Base-by-base conservation (phyloP, 1,140 invertebrate genomes). In the Tetranychus cinnabarinus region DNA sequence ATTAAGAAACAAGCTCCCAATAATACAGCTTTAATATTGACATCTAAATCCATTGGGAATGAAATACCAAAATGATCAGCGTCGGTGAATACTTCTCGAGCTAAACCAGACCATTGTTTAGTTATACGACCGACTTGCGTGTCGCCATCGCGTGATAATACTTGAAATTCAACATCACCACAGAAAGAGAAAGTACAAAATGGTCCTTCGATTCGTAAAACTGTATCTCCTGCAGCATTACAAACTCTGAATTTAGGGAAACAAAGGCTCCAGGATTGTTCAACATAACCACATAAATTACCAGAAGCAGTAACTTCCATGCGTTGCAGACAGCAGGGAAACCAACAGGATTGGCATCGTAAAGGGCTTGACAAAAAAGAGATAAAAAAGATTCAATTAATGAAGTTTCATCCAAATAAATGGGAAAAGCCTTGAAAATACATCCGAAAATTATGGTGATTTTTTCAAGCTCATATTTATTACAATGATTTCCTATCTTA, bases 201-300 rank as follows among this genome's bases (percentile, higher is more conserved):
- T 0, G 89, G 88, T 5, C 88, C 89, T 71, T 86, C 82, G 66
- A 95, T 85, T 62, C 76, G 77, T 15, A 93, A 72, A 1, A 91
- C 81, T 0, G 79, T 80, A 58, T 88, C 80, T 34, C 83, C 86
- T 8, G 77, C 69, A 2, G 80, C 78, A 72, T 92, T 82, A 65
- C 84, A 80, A 54, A 95, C 78, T n/a, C 76, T 75, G 69, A 86
- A 92, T 46, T 78, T 78, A 2, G 88, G 86, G 50, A 77, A 78
- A 67, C 80, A 82, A 48, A 88, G 74, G 59, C 80, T 85, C 86
- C 86, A 92, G 62, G 88, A 80, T 76, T 95, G 86, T 62, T 82
- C 78, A 7, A 93, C 78, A 5, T 77, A 80, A 33, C 88, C 88
- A 52, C 90, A 75, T 1, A 83, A 69, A 55, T 76, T 80, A 4